Percentiles rank a stretch among this genome's conserved stretches.
Evolutionary conservation across 2,888 invertebrate species (phyloP).

Genomic region (Dermolepida albohirtum): DNA sequence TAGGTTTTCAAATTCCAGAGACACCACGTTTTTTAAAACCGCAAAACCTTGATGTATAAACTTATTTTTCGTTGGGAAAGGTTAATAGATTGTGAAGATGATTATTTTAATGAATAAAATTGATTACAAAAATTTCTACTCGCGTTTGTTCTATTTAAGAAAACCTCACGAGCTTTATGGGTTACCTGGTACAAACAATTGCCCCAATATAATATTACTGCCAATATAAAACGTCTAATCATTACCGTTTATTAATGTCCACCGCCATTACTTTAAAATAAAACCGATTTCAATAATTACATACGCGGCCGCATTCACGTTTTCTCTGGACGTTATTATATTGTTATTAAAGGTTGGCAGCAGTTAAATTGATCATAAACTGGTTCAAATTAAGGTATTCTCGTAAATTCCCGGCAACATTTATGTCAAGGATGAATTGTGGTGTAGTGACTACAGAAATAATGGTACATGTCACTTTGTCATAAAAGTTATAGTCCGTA

Average conservation of each 20-base stretch:
- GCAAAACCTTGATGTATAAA: too few species aligned
- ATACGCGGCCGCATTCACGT: slow-evolving; percentile 6
- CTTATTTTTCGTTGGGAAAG: too few species aligned
- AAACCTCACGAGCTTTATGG: too few species aligned
- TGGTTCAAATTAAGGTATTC: slow-evolving; percentile 57
- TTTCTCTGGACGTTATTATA: slow-evolving; percentile 20
- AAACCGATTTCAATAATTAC: slow-evolving; percentile 39
- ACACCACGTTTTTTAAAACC: too few species aligned
- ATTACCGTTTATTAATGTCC: background rate
- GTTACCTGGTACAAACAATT: too few species aligned
- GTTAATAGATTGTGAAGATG: too few species aligned
- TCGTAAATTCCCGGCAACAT: slow-evolving; percentile 57
- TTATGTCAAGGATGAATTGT: slow-evolving; percentile 58
- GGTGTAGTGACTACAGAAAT: slow-evolving; percentile 56
- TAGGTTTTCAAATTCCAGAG: too few species aligned
- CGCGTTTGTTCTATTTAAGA: too few species aligned
- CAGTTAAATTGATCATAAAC: slow-evolving; percentile 56
- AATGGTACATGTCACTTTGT: slow-evolving; percentile 58
- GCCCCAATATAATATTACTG: too few species aligned
- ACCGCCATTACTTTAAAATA: slow-evolving; percentile 6
- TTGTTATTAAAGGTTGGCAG: slow-evolving; percentile 44
- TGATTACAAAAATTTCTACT: too few species aligned
- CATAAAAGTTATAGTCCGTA: slow-evolving; percentile 62
- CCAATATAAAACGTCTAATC: slow-evolving; percentile 1
- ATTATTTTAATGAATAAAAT: too few species aligned